These are phyloP conservation scores for Leucozona laternaria DNA, from an alignment of 2,888 invertebrate genomes.

Conservation along the genomic window DNA sequence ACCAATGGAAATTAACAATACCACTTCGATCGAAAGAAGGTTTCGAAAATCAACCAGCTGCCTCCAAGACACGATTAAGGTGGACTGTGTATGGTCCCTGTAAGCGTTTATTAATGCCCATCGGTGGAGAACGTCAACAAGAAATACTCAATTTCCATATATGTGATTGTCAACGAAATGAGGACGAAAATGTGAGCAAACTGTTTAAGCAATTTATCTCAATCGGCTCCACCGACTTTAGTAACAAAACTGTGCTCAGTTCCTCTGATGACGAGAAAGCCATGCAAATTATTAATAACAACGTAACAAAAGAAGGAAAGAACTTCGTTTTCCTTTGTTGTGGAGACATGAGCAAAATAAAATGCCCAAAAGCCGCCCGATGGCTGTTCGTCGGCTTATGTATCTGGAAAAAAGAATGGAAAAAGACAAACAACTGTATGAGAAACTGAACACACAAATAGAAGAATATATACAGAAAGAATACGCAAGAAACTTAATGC, in stretches of 20 bases:
- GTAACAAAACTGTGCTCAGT: neutral
- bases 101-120: no score
- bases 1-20: slow-evolving; percentile 10
- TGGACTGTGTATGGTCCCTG: neutral
- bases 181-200: no score
- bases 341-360: neutral
- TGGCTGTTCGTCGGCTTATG: neutral
- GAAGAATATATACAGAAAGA: no score
- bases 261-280: slow-evolving; percentile 13
- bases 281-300: neutral
- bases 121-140: neutral
- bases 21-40: slow-evolving; percentile 6
- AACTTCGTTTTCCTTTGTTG: neutral
- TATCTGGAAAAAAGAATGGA: neutral
- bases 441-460: no score
- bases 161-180: no score
- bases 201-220: no score
- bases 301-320: neutral
- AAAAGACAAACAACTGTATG: no score
- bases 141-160: slow-evolving; percentile 1
- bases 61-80: slow-evolving; percentile 4
- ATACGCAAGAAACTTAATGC: no score
- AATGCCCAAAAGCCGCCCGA: slow-evolving; percentile 4
- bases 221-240: no score
- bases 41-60: neutral